These are phyloP conservation scores for Capromys pilorides DNA, from an alignment of 2,797 vertebrate genomes.

Conservation along the genomic window DNA sequence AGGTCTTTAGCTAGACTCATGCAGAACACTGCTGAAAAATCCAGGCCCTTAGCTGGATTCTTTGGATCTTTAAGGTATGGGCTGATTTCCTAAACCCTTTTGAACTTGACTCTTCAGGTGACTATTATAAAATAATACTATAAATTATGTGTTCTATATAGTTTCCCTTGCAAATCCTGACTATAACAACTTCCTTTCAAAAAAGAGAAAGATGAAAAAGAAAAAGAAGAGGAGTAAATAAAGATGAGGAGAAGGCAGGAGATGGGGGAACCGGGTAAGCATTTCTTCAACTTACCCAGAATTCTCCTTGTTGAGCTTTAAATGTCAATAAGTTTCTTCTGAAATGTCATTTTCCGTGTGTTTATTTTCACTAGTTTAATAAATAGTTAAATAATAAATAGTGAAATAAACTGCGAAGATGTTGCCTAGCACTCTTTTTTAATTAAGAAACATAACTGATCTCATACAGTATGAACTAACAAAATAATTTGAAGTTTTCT, in stretches of 20 bases:
- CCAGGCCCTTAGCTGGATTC: no score
- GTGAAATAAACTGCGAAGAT: conserved; percentile 16
- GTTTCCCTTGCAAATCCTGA: no score
- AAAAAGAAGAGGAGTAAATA: not conserved
- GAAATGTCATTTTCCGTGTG: not conserved
- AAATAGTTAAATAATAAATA: not conserved
- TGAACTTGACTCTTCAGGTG: no score
- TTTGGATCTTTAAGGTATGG: no score
- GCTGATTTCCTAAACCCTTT: no score
- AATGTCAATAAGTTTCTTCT: conserved; percentile 8
- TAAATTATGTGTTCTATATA: no score
- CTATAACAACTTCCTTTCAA: no score
- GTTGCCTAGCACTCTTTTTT: conserved; percentile 15
- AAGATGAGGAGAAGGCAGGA: not conserved
- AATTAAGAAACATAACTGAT: conserved; percentile 14
- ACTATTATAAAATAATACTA: no score
- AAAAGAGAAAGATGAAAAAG: not conserved
- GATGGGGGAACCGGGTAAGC: not conserved
- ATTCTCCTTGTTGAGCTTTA: not conserved
- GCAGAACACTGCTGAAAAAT: no score
- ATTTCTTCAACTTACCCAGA: not conserved
- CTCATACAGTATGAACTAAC: conserved; percentile 11
- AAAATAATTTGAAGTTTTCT: not conserved
- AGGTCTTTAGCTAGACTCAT: no score
- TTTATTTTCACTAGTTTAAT: conserved; percentile 15